These are phyloP conservation scores for Nephrotoma flavescens DNA, from an alignment of 2,888 invertebrate species.

Conservation along the genomic window DNA sequence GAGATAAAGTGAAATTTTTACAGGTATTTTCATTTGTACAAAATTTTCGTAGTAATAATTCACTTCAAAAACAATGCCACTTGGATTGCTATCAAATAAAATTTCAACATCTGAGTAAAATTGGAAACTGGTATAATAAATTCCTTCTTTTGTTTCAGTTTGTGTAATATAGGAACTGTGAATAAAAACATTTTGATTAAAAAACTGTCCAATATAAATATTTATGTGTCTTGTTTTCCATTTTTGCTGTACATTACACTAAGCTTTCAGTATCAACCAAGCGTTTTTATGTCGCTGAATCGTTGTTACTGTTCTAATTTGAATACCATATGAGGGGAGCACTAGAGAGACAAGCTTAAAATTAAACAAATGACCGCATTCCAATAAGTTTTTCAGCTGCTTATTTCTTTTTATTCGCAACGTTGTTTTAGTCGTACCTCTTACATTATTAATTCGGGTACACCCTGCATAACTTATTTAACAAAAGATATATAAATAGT, in stretches of 20 bases:
- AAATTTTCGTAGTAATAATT: background rate
- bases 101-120: background rate
- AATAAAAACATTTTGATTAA: background rate
- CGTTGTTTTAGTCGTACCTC: background rate
- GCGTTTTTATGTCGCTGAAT: background rate
- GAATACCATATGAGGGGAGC: background rate
- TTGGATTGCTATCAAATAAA: background rate
- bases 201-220: background rate
- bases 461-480: no score
- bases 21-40: background rate
- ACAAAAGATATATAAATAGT: no score
- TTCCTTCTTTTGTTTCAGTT: background rate
- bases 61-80: background rate
- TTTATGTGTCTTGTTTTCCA: background rate
- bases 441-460: background rate
- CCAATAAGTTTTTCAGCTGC: background rate
- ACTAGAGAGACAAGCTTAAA: background rate
- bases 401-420: no score
- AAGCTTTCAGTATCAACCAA: background rate
- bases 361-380: background rate
- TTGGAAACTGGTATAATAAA: background rate
- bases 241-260: background rate
- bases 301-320: background rate
- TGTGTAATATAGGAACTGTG: background rate
- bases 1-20: background rate